Evolutionary conservation across 1,140 invertebrate genomes (phyloP), one percentile per base, ranked within the genome.

Genomic region (Ceratitis capitata): DNA sequence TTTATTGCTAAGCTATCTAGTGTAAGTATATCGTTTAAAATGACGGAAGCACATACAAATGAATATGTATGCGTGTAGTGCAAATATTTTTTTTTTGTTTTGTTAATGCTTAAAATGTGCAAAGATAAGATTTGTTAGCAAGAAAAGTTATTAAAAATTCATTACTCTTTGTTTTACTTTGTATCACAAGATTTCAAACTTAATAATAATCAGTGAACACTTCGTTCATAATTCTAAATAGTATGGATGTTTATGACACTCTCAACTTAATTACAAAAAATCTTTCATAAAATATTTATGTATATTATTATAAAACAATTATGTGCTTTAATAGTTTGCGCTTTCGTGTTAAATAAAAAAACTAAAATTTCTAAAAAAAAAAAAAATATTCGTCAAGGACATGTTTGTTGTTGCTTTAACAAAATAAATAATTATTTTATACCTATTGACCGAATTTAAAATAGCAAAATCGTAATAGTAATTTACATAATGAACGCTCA

Each of bases 101-200:
- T 39, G 12, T 26, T n/a, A 69, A 69, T 39, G 32, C n/a, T 69
- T 39, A 19, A 42, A 69, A 56, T 19, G 64, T 69, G 64, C 64
- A 61, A 61, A 61, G 26, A 61, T 61, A 26, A 32, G 26, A 10
- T 29, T 29, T 12, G 14, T 61, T 29, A 29, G 58, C 58, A 61
- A 61, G 29, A 23, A 56, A 23, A 61, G 12, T n/a, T 58, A 10
- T 32, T 69, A 6, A 39, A 39, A 19, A 39, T 69, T 19, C n/a
- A 39, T 69, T 19, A 42, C 9, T n/a, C 1, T 39, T 39, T 69
- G 58, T 64, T 64, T 32, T 1, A 64, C 58, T 69, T 69, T 69
- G 64, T 69, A 69, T 69, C 64, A 69, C 64, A 69, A 69, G 16
- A 69, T 16, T 16, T 69, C n/a, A 69, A 69, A 39, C 58, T 32